Percentiles rank a stretch among this genome's conserved stretches.
phyloP scores from a whole-genome alignment of 2,113 vertebrate genomes.

The Puntigrus tetrazona region DNA sequence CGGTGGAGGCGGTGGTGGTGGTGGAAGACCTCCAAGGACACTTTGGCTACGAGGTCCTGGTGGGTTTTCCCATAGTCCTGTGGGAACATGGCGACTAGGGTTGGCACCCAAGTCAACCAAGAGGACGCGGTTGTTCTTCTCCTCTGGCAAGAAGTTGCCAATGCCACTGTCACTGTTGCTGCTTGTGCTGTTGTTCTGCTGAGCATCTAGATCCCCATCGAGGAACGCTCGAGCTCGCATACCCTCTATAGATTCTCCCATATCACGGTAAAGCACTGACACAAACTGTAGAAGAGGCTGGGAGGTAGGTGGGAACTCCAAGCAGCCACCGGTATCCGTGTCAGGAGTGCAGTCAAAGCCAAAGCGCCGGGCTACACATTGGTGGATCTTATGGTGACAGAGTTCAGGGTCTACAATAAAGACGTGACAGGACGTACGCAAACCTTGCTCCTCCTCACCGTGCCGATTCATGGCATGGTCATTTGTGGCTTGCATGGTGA shows the following conservation, averaged over 20 bases:
- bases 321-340: conserved; percentile 90
- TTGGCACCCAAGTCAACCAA: conserved; percentile 88
- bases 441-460: conserved; percentile 80
- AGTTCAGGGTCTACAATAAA: conserved; percentile 97
- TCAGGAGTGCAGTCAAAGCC: conserved; percentile 93
- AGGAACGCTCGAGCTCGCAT: conserved; percentile 90
- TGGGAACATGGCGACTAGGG: conserved; percentile 77
- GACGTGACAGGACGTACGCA: conserved; percentile 96
- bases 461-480: conserved; percentile 74
- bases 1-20: conserved; percentile 65
- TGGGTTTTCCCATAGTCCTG: conserved; percentile 79
- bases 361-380: conserved; percentile 86
- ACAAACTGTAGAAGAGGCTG: conserved; percentile 93
- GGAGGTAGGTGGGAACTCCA: conserved; percentile 93
- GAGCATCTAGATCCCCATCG: conserved; percentile 87
- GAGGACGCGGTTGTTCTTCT: conserved; percentile 88
- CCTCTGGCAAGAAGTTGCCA: conserved; percentile 92
- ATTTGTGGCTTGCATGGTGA: conserved; percentile 91
- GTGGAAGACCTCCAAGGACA: conserved; percentile 69
- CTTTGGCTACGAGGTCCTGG: conserved; percentile 73
- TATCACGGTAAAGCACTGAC: conserved; percentile 93
- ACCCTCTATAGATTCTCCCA: conserved; percentile 94
- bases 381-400: conserved; percentile 91
- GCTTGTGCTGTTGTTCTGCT: conserved; percentile 93
- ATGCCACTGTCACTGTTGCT: conserved; percentile 98